phyloP scores from a whole-genome alignment of 2,888 invertebrate genomes.

The Caenorhabditis doughertyi region DNA sequence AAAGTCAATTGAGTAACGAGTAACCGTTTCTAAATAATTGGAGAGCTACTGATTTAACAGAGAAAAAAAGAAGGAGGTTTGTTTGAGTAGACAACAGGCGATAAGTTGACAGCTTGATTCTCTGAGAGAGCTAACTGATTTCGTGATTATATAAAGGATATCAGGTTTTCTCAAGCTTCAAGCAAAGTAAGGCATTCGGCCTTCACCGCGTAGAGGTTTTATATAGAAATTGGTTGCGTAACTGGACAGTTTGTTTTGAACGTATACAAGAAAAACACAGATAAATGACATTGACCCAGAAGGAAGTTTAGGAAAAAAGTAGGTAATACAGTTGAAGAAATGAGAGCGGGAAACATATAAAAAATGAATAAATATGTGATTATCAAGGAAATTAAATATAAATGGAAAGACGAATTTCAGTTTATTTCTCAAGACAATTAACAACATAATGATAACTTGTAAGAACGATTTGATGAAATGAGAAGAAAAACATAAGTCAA shows the following conservation, averaged over 20 bases:
- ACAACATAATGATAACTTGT: not conserved
- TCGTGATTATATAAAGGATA: too few relatives aligned
- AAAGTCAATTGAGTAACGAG: not conserved
- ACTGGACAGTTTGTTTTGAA: slow-evolving; percentile 22
- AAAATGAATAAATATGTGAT: not conserved
- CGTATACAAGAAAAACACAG: not conserved
- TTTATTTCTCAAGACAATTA: not conserved
- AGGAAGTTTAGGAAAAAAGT: slow-evolving; percentile 8
- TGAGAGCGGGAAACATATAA: not conserved
- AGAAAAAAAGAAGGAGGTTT: not conserved
- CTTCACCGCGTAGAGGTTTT: too few relatives aligned
- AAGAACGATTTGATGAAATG: not conserved
- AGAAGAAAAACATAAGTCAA: not conserved
- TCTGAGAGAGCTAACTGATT: too few relatives aligned
- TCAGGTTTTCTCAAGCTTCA: not conserved
- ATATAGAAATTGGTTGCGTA: not conserved
- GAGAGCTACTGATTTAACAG: not conserved
- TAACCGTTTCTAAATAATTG: not conserved
- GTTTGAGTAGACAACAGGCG: slow-evolving; percentile 36
- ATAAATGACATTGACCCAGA: slow-evolving; percentile 57
- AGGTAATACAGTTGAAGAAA: slow-evolving; percentile 13
- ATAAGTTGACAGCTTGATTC: slow-evolving; percentile 38
- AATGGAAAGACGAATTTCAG: too few relatives aligned
- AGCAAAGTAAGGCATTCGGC: too few relatives aligned
- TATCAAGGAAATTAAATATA: slow-evolving; percentile 4